A percentile compares a stretch with the other conserved stretches of the same genome.
phyloP scores from a whole-genome alignment of 2,113 vertebrate genomes.

The Actenoides lindsayi region DNA sequence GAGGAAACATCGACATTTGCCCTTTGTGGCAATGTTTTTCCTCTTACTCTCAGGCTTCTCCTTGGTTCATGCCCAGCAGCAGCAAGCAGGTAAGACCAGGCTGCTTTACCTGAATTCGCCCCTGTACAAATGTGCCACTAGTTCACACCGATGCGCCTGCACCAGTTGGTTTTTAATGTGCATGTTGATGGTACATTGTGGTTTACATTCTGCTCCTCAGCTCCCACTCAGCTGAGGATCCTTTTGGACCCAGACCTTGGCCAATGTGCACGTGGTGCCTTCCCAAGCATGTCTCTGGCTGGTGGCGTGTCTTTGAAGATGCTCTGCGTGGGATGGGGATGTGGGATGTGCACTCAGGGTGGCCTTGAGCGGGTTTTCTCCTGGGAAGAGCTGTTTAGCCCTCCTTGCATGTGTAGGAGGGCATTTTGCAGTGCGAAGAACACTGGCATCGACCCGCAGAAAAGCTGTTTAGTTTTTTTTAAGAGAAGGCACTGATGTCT shows the following conservation, averaged over 20 bases:
- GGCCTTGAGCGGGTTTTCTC: background rate
- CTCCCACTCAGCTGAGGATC: background rate
- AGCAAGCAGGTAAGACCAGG: conserved; percentile 65
- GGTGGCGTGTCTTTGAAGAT: background rate
- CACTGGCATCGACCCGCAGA: background rate
- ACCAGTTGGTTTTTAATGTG: background rate
- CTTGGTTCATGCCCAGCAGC: conserved; percentile 75
- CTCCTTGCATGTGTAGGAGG: background rate
- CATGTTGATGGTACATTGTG: background rate
- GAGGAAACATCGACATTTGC: conserved; percentile 77
- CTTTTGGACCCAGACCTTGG: background rate
- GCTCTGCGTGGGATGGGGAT: background rate
- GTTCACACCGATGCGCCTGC: rapidly evolving
- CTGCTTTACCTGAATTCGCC: background rate
- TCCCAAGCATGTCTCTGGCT: background rate
- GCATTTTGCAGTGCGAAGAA: background rate
- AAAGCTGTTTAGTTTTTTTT: background rate
- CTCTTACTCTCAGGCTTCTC: conserved; percentile 78
- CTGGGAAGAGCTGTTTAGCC: background rate
- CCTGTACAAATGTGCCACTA: rapidly evolving
- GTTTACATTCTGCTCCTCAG: background rate
- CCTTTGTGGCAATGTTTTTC: conserved; percentile 71
- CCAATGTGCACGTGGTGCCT: background rate
- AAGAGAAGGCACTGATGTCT: background rate
- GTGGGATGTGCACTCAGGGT: background rate